Percentiles rank a stretch among this genome's conserved stretches.
phyloP scores from a whole-genome alignment of 2,113 vertebrate species.

The Numenius arquata region DNA sequence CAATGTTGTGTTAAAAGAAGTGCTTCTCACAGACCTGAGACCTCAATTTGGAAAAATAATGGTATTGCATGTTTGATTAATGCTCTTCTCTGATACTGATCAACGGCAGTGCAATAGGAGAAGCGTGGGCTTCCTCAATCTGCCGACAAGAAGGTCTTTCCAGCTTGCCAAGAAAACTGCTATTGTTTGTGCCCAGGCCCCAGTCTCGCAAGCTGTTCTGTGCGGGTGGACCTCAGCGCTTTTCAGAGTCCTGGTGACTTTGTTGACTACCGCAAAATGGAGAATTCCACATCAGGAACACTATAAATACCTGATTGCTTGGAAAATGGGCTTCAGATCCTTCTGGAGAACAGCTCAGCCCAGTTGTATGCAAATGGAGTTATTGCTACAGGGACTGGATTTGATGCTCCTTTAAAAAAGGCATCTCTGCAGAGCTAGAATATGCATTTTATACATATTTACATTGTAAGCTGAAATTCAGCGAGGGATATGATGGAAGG shows the following conservation, averaged over 20 bases:
- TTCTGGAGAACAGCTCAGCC: not conserved
- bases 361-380: not conserved
- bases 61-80: not conserved
- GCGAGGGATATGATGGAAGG: not conserved
- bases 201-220: slow-evolving; percentile 31
- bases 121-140: slow-evolving; percentile 57
- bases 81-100: slow-evolving; percentile 9
- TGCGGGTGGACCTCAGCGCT: slow-evolving; percentile 3
- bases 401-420: not conserved
- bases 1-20: slow-evolving; percentile 10
- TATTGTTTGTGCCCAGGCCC: slow-evolving; percentile 35
- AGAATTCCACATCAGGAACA: not conserved
- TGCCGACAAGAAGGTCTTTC: slow-evolving; percentile 40
- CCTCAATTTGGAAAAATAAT: slow-evolving; percentile 14
- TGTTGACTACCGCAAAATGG: not conserved
- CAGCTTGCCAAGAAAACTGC: slow-evolving; percentile 43
- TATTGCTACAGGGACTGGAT: not conserved
- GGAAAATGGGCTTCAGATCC: not conserved
- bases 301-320: rapidly evolving
- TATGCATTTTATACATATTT: not conserved
- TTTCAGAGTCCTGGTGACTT: not conserved
- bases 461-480: not conserved
- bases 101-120: slow-evolving; percentile 7
- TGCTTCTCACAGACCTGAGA: not conserved
- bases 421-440: not conserved